Percentiles rank a stretch among this genome's conserved stretches.
These are phyloP conservation scores for Phortica okadai DNA, from an alignment of 2,888 invertebrate species.

Conservation along the genomic window DNA sequence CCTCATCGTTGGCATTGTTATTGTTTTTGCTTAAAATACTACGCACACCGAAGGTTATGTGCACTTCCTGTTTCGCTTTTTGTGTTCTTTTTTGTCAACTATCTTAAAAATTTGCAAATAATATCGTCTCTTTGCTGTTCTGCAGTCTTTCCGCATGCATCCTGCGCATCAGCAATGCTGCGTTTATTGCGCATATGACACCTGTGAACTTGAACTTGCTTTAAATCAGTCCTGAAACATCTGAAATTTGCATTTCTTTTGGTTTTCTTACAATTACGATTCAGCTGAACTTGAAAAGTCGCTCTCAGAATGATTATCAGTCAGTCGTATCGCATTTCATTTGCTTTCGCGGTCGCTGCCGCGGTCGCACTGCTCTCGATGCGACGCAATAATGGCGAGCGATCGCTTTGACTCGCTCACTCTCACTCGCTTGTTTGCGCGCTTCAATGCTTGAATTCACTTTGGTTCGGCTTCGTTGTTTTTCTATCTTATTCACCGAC, in stretches of 20 bases:
- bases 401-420: slow-evolving; percentile 7
- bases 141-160: too few relatives aligned
- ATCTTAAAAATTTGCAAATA: too few relatives aligned
- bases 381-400: slow-evolving; percentile 39
- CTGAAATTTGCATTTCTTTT: slow-evolving; percentile 32
- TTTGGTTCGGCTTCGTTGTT: slow-evolving; percentile 10
- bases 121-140: too few relatives aligned
- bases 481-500: slow-evolving; percentile 25
- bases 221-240: neutral
- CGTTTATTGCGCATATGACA: too few relatives aligned
- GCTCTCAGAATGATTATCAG: neutral
- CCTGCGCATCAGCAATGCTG: too few relatives aligned
- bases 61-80: too few relatives aligned
- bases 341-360: slow-evolving; percentile 39
- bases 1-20: too few relatives aligned
- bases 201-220: too few relatives aligned
- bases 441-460: neutral
- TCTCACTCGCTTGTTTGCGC: slow-evolving; percentile 49
- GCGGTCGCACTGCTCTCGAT: slow-evolving; percentile 52
- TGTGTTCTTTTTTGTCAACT: too few relatives aligned
- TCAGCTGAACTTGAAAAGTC: neutral
- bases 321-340: slow-evolving; percentile 33
- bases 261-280: slow-evolving; percentile 41
- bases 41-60: too few relatives aligned
- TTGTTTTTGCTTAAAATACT: too few relatives aligned